Percentiles rank a stretch among this genome's conserved stretches.
These are phyloP conservation scores for Serripes groenlandicus DNA, from an alignment of 2,888 invertebrate species.

Conservation along the genomic window DNA sequence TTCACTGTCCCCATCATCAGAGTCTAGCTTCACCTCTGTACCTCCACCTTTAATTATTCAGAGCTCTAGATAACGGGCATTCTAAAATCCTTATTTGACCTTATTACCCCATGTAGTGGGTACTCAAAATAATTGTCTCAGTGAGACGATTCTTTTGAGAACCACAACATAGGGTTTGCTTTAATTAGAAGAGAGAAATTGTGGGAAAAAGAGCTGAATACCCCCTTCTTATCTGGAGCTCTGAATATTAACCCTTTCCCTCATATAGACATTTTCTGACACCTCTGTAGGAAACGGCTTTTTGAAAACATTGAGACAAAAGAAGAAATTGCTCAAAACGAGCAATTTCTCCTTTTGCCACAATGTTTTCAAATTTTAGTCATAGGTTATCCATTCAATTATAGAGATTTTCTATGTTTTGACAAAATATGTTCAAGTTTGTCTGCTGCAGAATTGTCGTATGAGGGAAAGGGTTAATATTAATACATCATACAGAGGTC, in stretches of 20 bases:
- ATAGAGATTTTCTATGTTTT: background rate
- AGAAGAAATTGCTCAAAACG: background rate
- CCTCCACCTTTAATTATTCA: constrained; percentile 73
- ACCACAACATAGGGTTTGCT: too few relatives aligned
- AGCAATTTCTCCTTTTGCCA: background rate
- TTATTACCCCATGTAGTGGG: too few relatives aligned
- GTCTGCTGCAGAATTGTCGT: background rate
- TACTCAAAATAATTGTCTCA: too few relatives aligned
- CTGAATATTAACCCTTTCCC: background rate
- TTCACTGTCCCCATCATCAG: constrained; percentile 70
- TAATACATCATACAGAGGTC: too few relatives aligned
- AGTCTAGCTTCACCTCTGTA: constrained; percentile 77
- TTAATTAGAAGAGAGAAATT: too few relatives aligned
- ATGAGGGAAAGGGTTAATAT: background rate
- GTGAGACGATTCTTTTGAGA: too few relatives aligned
- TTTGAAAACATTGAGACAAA: background rate
- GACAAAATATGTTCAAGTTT: background rate
- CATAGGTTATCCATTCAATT: background rate
- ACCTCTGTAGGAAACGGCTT: background rate
- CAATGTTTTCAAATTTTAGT: background rate
- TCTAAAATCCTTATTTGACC: too few relatives aligned
- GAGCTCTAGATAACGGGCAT: too few relatives aligned
- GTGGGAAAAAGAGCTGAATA: too few relatives aligned
- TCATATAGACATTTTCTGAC: background rate
- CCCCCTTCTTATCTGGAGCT: too few relatives aligned